Conservation (phyloP, 2,113 vertebrate species). For the Erinaceus europaeus region DNA sequence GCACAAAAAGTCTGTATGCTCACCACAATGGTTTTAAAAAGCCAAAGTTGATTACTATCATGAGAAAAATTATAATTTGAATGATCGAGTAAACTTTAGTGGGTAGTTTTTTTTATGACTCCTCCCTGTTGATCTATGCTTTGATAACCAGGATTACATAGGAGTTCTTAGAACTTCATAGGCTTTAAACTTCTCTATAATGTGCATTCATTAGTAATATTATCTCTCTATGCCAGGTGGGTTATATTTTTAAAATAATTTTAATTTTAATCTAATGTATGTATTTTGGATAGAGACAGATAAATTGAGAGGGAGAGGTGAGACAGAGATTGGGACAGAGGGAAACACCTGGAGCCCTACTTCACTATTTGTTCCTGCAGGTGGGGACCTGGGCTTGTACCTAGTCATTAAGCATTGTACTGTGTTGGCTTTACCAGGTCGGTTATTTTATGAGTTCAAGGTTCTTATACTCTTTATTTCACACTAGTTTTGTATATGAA, state of each 20-base stretch:
- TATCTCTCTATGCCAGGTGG: not conserved
- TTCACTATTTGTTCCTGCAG: too few relatives aligned
- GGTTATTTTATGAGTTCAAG: not conserved
- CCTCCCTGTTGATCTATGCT: not conserved
- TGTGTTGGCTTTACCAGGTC: not conserved
- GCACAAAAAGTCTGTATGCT: slow-evolving; percentile 20
- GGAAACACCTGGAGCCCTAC: too few relatives aligned
- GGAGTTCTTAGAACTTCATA: not conserved
- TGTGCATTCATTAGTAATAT: not conserved
- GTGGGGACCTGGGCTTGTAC: too few relatives aligned
- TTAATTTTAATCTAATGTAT: too few relatives aligned
- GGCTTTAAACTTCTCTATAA: not conserved
- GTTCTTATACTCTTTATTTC: not conserved
- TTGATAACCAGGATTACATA: not conserved
- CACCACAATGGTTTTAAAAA: slow-evolving; percentile 21
- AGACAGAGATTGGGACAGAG: too few relatives aligned
- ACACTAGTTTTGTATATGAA: not conserved
- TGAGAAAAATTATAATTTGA: slow-evolving; percentile 2
- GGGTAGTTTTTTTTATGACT: not conserved
- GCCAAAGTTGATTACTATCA: slow-evolving; percentile 7
- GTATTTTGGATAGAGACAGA: too few relatives aligned
- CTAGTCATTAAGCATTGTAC: not conserved
- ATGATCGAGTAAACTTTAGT: not conserved
- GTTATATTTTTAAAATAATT: too few relatives aligned
- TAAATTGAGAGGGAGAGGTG: too few relatives aligned